Percentiles rank a stretch among this genome's conserved stretches.
Conservation (phyloP, 37 sponge, comb jelly and placozoan species). For the Beroe forskalii region DNA sequence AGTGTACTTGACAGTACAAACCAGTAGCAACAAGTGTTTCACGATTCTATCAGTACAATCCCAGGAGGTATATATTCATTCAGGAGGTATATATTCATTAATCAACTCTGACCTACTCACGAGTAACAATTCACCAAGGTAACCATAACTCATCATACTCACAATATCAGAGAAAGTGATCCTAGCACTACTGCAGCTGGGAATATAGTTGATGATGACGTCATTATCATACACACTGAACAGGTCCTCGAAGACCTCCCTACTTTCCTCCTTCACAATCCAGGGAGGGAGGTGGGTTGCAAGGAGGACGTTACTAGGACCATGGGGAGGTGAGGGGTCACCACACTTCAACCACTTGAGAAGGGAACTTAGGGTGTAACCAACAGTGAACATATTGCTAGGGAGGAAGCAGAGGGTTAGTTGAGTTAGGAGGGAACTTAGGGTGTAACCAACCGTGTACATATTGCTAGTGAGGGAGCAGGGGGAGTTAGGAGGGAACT, state of each 20-base stretch:
- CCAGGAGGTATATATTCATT: too few relatives aligned
- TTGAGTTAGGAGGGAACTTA: conserved; percentile 14
- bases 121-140: too few relatives aligned
- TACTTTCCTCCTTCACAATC: not conserved
- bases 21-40: too few relatives aligned
- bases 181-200: conserved; percentile 32
- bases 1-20: too few relatives aligned
- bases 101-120: too few relatives aligned
- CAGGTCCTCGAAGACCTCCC: conserved; percentile 51
- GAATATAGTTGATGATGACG: conserved; percentile 19
- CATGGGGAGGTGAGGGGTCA: not conserved
- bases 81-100: too few relatives aligned
- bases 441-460: conserved; percentile 46
- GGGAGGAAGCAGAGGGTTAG: too few relatives aligned
- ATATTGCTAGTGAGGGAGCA: not conserved
- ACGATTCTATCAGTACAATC: too few relatives aligned
- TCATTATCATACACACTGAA: conserved; percentile 61
- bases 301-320: conserved; percentile 46
- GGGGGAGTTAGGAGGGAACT: conserved; percentile 13
- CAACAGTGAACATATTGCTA: conserved; percentile 30
- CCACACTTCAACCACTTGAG: not conserved
- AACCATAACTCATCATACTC: too few relatives aligned
- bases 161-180: conserved; percentile 52
- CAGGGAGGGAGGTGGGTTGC: conserved; percentile 20
- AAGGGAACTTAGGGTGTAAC: conserved; percentile 17